Base-by-base conservation (phyloP, 2,113 vertebrate species). In the Acanthochromis polyacanthus region DNA sequence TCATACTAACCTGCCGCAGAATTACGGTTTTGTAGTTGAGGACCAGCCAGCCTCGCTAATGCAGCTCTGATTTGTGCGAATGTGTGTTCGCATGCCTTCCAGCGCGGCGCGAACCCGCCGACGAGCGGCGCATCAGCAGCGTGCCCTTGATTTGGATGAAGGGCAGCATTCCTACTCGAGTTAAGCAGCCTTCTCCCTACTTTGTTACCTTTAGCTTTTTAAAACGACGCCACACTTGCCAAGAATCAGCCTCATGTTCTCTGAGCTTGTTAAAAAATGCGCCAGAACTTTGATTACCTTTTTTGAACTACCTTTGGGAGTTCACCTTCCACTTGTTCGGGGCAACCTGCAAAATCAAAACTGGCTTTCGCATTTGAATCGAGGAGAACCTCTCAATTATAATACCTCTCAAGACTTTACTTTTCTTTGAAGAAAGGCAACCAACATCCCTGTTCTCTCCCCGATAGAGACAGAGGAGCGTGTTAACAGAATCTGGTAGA, bases 101-200 rank as follows among this genome's bases (percentile, higher is more conserved):
- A 81, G 83, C 77, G 15, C n/a, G 28, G 38, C 16, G 23, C 40
- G 57, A 85, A 68, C 53, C 82, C 60, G 61, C 70, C 36, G 51
- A 74, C 30, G n/a, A 75, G 30, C 66, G 8, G 64, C 68, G 10
- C 40, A 81, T 80, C 71, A 57, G 64, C 72, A 53, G 57, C 53
- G 7, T 43, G 84, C 65, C 83, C 83, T 81, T 88, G 63, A 78
- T 88, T 89, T 76, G 62, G 57, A 72, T 40, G 78, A 88, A 86
- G 76, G 79, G 62, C 79, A 72, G 73, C 5, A 25, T 69, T 71
- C 56, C 73, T 45, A 19, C 71, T n/a, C 5, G 55, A 72, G 51
- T 68, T 65, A 62, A 67, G 46, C 43, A 60, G 65, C 43, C 3
- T 50, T 82, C 72, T 63, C 66, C 30, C 25, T 19, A 53, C 77